Conservation (phyloP, 1,140 invertebrate genomes). For the Drosophila tristis region DNA sequence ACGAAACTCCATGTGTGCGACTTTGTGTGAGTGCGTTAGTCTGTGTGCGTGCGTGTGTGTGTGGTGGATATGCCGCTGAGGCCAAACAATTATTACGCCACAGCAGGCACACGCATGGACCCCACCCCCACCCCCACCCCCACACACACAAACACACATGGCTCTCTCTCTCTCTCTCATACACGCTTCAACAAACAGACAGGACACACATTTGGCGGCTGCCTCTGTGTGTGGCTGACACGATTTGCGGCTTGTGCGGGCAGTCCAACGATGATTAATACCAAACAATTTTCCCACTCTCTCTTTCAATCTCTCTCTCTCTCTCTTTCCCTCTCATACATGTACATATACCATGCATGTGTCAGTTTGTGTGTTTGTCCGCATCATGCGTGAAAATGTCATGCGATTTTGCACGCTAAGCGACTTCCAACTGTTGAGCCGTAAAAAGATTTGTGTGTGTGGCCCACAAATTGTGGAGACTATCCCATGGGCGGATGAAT, state of each 20-base stretch:
- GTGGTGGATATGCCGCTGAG: conserved; percentile 39
- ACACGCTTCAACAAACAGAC: conserved; percentile 45
- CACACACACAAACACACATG: conserved; percentile 1
- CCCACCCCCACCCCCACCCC: background rate
- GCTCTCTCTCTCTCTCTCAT: background rate
- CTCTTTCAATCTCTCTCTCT: conserved; percentile 6
- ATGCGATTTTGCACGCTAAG: conserved; percentile 38
- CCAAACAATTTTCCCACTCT: conserved; percentile 54
- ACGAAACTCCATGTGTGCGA: conserved; percentile 41
- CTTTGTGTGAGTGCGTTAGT: background rate
- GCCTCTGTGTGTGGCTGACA: conserved; percentile 51
- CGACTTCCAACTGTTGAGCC: conserved; percentile 41
- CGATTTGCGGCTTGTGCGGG: conserved; percentile 58
- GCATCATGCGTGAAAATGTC: conserved; percentile 61
- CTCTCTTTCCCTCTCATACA: background rate
- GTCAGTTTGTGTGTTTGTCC: background rate
- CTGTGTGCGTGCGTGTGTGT: background rate
- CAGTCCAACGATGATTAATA: conserved; percentile 66
- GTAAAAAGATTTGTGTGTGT: conserved; percentile 12
- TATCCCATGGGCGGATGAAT: no score
- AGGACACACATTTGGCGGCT: conserved; percentile 53
- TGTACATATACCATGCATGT: background rate
- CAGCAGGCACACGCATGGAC: conserved; percentile 39
- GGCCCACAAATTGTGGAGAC: background rate
- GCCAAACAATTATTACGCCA: conserved; percentile 73